Evolutionary conservation across 2,888 invertebrate genomes (phyloP), one percentile per base, ranked within the genome.

Genomic region (Cremastinae sp.): DNA sequence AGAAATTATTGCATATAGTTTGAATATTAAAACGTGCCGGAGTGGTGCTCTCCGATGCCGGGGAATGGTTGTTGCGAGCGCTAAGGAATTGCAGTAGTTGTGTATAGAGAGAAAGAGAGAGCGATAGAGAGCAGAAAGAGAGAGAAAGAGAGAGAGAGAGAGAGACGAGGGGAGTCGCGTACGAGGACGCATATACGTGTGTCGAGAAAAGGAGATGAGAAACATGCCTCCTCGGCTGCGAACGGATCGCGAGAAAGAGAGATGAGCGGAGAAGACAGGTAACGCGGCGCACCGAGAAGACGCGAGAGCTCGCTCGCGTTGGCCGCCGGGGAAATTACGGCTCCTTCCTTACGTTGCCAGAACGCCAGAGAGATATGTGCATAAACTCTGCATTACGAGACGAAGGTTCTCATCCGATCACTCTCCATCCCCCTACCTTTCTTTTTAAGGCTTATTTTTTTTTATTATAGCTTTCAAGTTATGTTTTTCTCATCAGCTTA

Each of bases 301-400:
- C 85, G 81, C 84, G 65, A 71, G 71, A 71, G 72, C 72, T 59
- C 69, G 72, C 72, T 59, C 69, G 69, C 71, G 83, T 85, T 83
- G 87, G 87, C 87, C 89, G 89, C 89, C 89, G 87, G 89, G 89
- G 89, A 89, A 89, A 89, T 89, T 89, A 89, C 86, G 84, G 84
- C 85, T 87, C 82, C 87, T 87, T 86, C 85, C 85, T 87, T 86
- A 85, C 85, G 69, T 86, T 85, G 83, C 84, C 74, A 64, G 51
- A 64, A 64, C 68, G 68, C 45, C 43, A 28, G 59, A 54, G 59
- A 84, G 84, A 86, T 84, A 88, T 88, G 89, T 88, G 88, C 87
- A 88, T 88, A 88, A 88, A 88, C 88, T 89, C 87, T 86, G 85
- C 87, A 88, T 88, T 87, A 86, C 85, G 79, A 82, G 68, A 43